A percentile compares a stretch with the other conserved stretches of the same genome.
These are phyloP conservation scores for Helobdella robusta DNA, from an alignment of 2,888 invertebrate species.

Conservation along the genomic window DNA sequence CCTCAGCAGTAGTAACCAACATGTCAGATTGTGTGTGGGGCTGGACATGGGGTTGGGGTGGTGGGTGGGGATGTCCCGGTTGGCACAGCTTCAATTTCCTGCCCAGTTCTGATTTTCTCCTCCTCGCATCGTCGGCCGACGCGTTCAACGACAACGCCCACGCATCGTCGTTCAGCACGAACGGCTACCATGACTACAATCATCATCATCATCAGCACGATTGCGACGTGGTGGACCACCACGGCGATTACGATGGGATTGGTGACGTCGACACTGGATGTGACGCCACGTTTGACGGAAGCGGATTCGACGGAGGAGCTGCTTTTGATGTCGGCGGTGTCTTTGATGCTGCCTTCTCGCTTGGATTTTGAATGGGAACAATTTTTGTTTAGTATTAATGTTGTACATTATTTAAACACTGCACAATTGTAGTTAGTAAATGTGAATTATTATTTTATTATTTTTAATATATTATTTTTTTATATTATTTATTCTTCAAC, in stretches of 20 bases:
- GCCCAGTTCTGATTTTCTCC: constrained; percentile 14
- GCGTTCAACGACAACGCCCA: constrained; percentile 1
- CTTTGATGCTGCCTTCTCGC: too few relatives aligned
- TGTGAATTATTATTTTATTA: too few relatives aligned
- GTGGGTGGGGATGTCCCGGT: constrained; percentile 28
- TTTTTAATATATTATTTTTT: too few relatives aligned
- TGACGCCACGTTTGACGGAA: constrained; percentile 23
- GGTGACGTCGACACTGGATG: constrained; percentile 17
- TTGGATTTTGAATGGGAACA: constrained; percentile 22
- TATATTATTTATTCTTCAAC: too few relatives aligned
- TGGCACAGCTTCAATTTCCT: constrained; percentile 17
- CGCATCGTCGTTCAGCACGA: neutral
- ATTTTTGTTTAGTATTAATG: too few relatives aligned
- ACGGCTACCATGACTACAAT: neutral
- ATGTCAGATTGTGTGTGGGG: constrained; percentile 25
- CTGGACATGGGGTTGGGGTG: constrained; percentile 31
- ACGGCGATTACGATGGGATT: neutral
- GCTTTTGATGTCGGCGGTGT: constrained; percentile 26
- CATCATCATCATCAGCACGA: constrained; percentile 4
- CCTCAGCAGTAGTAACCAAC: neutral
- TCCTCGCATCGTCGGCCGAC: constrained; percentile 4
- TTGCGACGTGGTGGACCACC: constrained; percentile 14
- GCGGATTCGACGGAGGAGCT: constrained; percentile 19
- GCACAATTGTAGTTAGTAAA: too few relatives aligned
- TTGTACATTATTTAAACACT: too few relatives aligned